Percentiles rank a stretch among this genome's conserved stretches.
These are phyloP conservation scores for Pentalonia nigronervosa DNA, from an alignment of 1,140 invertebrate genomes.

Conservation along the genomic window DNA sequence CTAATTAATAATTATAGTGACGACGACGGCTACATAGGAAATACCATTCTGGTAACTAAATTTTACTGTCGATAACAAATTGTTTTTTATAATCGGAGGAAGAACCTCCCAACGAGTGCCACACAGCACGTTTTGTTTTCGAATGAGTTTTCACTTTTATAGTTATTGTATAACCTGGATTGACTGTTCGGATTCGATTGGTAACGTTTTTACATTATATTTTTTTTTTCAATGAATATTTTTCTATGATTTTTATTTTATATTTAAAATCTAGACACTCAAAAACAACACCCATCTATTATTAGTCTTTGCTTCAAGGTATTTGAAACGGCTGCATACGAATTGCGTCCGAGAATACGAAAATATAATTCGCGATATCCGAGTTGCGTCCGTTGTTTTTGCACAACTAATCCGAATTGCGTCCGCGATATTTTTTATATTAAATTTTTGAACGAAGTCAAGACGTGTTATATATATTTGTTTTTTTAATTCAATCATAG, in stretches of 20 bases:
- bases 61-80: not conserved
- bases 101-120: conserved; percentile 14
- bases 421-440: no score
- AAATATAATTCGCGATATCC: no score
- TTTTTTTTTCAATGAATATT: not conserved
- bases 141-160: conserved; percentile 41
- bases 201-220: not conserved
- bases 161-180: not conserved
- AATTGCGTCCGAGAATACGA: no score
- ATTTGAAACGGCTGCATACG: no score
- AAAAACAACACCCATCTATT: not conserved
- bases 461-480: no score
- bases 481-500: no score
- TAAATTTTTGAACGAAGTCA: no score
- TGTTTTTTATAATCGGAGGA: not conserved
- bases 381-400: no score
- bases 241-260: not conserved
- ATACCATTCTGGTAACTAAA: not conserved
- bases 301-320: no score
- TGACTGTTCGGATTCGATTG: not conserved
- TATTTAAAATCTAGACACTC: not conserved
- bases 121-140: conserved; percentile 3
- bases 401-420: no score
- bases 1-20: not conserved
- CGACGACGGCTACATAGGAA: not conserved